phyloP scores from a whole-genome alignment of 2,797 vertebrate species.

The Avahi laniger region DNA sequence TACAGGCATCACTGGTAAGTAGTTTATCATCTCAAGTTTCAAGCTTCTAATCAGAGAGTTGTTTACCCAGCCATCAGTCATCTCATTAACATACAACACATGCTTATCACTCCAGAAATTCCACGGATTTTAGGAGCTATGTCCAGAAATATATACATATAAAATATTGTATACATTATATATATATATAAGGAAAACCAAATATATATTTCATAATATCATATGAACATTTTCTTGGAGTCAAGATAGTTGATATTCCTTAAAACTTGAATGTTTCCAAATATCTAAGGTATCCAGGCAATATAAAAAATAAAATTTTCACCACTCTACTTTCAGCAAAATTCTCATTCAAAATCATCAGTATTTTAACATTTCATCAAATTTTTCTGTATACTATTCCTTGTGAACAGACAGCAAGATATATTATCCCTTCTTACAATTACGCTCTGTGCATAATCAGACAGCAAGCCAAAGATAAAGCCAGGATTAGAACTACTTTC shows the following conservation, averaged over 20 bases:
- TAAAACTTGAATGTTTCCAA: not conserved
- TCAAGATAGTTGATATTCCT: not conserved
- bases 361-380: not conserved
- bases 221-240: not conserved
- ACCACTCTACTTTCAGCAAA: not conserved
- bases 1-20: not conserved
- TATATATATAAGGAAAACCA: not conserved
- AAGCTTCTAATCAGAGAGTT: not conserved
- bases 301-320: not conserved
- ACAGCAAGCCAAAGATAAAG: slow-evolving; percentile 12
- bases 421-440: slow-evolving; percentile 29
- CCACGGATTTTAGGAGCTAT: not conserved
- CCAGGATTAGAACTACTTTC: slow-evolving; percentile 58
- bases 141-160: not conserved
- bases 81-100: not conserved
- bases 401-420: not conserved
- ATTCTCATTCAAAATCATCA: not conserved
- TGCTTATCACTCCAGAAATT: not conserved
- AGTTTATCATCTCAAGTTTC: not conserved
- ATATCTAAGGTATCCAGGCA: not conserved
- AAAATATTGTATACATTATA: too few species aligned
- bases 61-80: not conserved
- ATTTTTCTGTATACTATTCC: not conserved
- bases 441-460: slow-evolving; percentile 29
- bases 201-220: not conserved